Evolutionary conservation across 1,140 invertebrate genomes (phyloP).

Genomic region (Drosophila pseudoobscura): DNA sequence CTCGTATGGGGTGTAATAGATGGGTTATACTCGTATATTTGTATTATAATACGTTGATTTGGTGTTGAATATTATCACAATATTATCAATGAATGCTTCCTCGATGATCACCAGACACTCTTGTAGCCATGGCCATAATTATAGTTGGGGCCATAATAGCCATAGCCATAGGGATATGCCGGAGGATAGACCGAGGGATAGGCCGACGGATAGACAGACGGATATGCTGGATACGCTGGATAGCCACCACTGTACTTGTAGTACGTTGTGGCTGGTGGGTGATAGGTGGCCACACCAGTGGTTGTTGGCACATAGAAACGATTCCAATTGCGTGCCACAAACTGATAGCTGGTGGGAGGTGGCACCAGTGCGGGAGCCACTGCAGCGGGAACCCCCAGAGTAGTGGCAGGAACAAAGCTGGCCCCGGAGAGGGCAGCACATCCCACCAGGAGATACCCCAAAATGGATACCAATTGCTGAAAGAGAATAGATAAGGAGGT

Average conservation of each 20-base stretch:
- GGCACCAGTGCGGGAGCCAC: conserved; percentile 38
- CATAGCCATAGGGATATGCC: conserved; percentile 49
- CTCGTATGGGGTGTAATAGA: background rate
- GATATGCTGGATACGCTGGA: conserved; percentile 40
- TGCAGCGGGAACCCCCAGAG: conserved; percentile 18
- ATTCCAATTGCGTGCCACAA: conserved; percentile 64
- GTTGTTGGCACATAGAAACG: conserved; percentile 51
- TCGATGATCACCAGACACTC: conserved; percentile 49
- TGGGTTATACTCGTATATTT: conserved; percentile 2
- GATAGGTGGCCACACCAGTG: conserved; percentile 37
- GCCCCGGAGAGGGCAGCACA: conserved; percentile 30
- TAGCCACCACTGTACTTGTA: conserved; percentile 45
- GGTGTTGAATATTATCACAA: conserved; percentile 54
- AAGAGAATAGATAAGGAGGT: background rate
- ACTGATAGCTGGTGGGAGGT: conserved; percentile 62
- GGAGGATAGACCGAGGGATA: conserved; percentile 32
- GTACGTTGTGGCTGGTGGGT: conserved; percentile 38
- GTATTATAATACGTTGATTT: conserved; percentile 12
- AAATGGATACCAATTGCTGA: background rate
- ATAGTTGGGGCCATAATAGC: conserved; percentile 49
- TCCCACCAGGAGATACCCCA: conserved; percentile 45
- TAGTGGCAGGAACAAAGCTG: conserved; percentile 55
- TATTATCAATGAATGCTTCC: background rate
- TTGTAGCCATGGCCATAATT: conserved; percentile 67
- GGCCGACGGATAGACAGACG: conserved; percentile 29